Conservation (phyloP, 2,888 invertebrate genomes). For the Timema cristinae region DNA sequence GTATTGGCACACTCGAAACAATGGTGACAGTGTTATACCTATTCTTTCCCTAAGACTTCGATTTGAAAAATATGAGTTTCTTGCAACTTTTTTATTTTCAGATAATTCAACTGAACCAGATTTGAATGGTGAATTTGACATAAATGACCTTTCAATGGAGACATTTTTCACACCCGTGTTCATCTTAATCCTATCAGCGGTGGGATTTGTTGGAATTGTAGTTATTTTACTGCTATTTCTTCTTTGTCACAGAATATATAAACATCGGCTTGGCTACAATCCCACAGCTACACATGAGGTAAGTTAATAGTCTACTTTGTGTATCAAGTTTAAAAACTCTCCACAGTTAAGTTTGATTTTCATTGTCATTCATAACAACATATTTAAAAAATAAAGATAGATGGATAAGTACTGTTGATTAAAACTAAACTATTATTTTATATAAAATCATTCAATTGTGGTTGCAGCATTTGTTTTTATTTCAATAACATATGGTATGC, state of each 20-base stretch:
- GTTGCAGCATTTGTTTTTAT: too few relatives aligned
- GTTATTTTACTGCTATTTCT: constrained; percentile 66
- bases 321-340: not conserved
- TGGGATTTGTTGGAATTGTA: constrained; percentile 67
- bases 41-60: not conserved
- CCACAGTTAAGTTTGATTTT: too few relatives aligned
- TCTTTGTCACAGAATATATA: constrained; percentile 67
- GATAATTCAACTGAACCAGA: constrained; percentile 29
- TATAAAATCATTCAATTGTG: too few relatives aligned
- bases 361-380: too few relatives aligned
- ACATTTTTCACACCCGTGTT: constrained; percentile 75
- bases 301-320: constrained; percentile 23
- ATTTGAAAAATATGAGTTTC: not conserved
- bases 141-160: constrained; percentile 57
- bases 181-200: constrained; percentile 67
- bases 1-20: too few relatives aligned
- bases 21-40: not conserved
- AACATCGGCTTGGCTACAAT: constrained; percentile 63
- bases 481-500: too few relatives aligned
- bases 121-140: constrained; percentile 20
- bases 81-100: constrained; percentile 18
- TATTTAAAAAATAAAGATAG: too few relatives aligned
- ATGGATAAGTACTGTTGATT: too few relatives aligned
- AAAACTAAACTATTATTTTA: too few relatives aligned
- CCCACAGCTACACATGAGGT: constrained; percentile 56